A percentile compares a stretch with the other conserved stretches of the same genome.
Evolutionary conservation across 2,888 invertebrate species (phyloP).

Genomic region (Plebejus melissa): DNA sequence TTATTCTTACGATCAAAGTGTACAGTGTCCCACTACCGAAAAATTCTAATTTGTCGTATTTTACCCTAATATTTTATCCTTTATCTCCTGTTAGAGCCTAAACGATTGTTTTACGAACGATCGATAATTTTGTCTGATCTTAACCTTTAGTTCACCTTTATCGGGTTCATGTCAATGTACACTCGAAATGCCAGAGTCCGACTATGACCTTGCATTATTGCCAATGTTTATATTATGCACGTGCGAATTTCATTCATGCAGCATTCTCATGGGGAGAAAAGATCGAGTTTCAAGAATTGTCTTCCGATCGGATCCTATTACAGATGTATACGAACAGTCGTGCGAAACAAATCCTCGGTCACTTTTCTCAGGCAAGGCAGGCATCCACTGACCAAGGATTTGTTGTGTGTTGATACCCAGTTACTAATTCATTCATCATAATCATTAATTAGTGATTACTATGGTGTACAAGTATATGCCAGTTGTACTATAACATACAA

Average conservation of each 20-base stretch:
- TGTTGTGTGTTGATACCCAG: too few species aligned
- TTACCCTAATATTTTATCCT: neutral
- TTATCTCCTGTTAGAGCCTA: neutral
- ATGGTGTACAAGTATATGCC: too few species aligned
- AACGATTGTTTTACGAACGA: neutral
- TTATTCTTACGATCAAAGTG: too few species aligned
- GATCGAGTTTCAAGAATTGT: neutral
- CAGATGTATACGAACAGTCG: too few species aligned
- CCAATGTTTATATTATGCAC: slow-evolving; percentile 12
- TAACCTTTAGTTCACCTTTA: slow-evolving; percentile 15
- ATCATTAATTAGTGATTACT: too few species aligned
- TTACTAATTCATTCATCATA: too few species aligned
- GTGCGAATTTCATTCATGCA: neutral
- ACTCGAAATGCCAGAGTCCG: slow-evolving; percentile 8
- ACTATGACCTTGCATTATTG: slow-evolving; percentile 13
- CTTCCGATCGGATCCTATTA: neutral
- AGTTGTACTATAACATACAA: too few species aligned
- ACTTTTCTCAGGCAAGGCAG: too few species aligned
- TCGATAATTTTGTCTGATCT: neutral
- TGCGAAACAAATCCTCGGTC: too few species aligned
- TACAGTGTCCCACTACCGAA: too few species aligned
- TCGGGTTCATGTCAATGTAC: neutral
- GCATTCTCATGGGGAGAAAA: neutral
- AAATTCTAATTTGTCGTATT: too few species aligned
- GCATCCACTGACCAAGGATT: too few species aligned